A percentile compares a stretch with the other conserved stretches of the same genome.
Evolutionary conservation across 2,113 vertebrate genomes (phyloP).

Genomic region (Ptyas mucosa): DNA sequence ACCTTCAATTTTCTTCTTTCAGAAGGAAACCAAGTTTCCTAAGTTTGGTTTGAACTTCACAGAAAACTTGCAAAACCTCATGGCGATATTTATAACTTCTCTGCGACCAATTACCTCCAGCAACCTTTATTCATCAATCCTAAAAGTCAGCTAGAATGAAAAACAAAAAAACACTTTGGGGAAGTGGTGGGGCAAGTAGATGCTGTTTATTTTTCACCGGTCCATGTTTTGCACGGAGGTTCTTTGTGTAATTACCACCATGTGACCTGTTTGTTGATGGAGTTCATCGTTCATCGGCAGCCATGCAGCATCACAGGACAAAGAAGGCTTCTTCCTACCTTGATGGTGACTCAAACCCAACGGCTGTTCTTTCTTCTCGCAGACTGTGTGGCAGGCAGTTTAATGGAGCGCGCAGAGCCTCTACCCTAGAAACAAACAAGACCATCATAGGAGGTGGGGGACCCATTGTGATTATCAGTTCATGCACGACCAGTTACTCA

Average conservation of each 20-base stretch:
- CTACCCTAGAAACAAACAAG: neutral
- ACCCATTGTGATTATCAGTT: slow-evolving; percentile 26
- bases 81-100: neutral
- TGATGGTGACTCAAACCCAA: neutral
- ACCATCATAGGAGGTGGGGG: slow-evolving; percentile 22
- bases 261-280: neutral
- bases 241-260: neutral
- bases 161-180: neutral
- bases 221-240: neutral
- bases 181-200: neutral
- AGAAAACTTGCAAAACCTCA: neutral
- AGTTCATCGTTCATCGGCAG: neutral
- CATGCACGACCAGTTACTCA: slow-evolving; percentile 55
- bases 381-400: neutral
- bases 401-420: neutral
- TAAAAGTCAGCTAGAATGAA: neutral
- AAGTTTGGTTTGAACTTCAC: neutral
- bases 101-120: neutral
- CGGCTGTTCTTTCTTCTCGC: neutral
- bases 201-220: neutral
- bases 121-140: neutral
- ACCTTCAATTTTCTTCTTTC: neutral
- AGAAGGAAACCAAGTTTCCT: neutral
- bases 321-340: neutral
- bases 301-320: neutral